Base-by-base conservation (phyloP, 2,113 vertebrate genomes). In the Malurus melanocephalus region DNA sequence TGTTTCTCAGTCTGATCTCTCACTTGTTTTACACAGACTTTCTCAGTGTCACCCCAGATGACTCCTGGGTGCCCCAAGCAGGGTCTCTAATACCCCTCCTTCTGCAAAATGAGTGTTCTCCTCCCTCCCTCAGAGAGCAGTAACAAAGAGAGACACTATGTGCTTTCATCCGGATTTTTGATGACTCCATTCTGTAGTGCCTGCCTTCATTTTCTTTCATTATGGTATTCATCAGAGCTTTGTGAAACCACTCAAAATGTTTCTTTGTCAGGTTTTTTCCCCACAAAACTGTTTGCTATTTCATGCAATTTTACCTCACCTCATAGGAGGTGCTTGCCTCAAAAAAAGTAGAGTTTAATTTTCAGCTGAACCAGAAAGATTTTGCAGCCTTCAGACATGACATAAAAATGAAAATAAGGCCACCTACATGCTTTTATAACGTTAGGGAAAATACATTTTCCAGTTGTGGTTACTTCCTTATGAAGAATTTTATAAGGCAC, bases 201-300 rank as follows among this genome's bases (percentile, higher is more conserved):
- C 62, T 91, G 78, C 30, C 83, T 94, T 94, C 40, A 86, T 93
- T 95, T 91, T 90, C 83, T 90, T 90, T 90, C 80, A 91, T 96
- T 94, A 88, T 35, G 46, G 83, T 65, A 60, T 92, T 94, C 77
- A 87, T 91, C 80, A 87, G 80, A 84, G 66, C 83, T 73, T 38
- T 86, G 57, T 66, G 83, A 88, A 81, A 83, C 66, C 79, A n/a
- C 27, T 92, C 30, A 76, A 56, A 88, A 88, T 84, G 21, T 73
- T 93, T 81, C 60, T 85, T 80, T 73, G 26, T 38, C 86, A 55
- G 26, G 18, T 82, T 86, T 81, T 74, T 42, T 8, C 16, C 49
- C 32, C 21, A 72, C 32, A 77, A 65, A 94, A 88, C 35, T 87
- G 52, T 83, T 90, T 84, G 53, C 35, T 72, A 51, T 93, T 94